Evolutionary conservation across 2,113 vertebrate genomes (phyloP).

Genomic region (Psittacus erithacus): DNA sequence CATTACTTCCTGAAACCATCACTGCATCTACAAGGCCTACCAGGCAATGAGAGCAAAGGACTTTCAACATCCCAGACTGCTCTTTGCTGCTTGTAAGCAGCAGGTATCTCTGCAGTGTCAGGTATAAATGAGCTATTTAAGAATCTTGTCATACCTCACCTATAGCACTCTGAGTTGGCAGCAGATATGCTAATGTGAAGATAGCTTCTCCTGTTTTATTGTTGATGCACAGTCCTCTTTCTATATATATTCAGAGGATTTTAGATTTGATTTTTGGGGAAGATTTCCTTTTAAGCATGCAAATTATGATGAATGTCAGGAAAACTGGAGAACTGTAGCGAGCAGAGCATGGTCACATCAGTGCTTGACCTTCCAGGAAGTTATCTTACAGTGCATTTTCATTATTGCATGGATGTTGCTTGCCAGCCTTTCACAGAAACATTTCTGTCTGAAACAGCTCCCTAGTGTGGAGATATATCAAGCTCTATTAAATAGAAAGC

Average conservation of each 20-base stretch:
- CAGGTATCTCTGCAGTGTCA: background rate
- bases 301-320: background rate
- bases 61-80: background rate
- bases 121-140: background rate
- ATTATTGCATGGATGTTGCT: background rate
- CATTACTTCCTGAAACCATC: background rate
- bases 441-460: background rate
- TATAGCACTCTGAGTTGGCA: background rate
- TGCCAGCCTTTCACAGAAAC: slow-evolving; percentile 7
- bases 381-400: background rate
- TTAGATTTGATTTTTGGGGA: background rate
- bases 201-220: background rate
- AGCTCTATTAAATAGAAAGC: slow-evolving; percentile 42
- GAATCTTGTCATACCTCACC: background rate
- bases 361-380: background rate
- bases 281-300: background rate
- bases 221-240: background rate
- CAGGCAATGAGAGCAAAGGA: background rate
- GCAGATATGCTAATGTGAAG: background rate
- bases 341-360: background rate
- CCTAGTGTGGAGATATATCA: background rate
- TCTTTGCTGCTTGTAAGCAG: background rate
- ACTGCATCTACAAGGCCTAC: background rate
- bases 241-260: background rate
- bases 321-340: background rate